phyloP scores from a whole-genome alignment of 2,113 vertebrate genomes.

The Patagioenas fasciata region DNA sequence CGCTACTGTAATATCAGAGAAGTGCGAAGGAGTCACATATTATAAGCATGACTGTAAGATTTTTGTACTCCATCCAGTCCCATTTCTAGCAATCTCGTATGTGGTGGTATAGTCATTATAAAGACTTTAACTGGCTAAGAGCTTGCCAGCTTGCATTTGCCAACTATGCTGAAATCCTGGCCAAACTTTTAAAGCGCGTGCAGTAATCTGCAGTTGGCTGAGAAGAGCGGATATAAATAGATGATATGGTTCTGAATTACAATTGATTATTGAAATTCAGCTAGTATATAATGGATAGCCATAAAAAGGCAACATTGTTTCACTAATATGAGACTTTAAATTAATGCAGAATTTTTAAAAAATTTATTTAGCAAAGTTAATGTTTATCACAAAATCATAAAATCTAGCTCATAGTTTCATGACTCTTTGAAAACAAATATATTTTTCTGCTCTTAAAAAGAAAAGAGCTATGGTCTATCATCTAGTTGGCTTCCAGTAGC shows the following conservation, averaged over 20 bases:
- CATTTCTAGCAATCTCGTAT: not conserved
- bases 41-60: not conserved
- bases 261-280: conserved; percentile 43
- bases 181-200: conserved; percentile 1
- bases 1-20: not conserved
- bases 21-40: rapidly evolving
- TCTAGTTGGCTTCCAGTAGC: not conserved
- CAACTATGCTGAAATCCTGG: conserved; percentile 27
- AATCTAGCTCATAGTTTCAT: not conserved
- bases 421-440: not conserved
- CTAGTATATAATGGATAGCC: conserved; percentile 3
- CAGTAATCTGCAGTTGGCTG: conserved; percentile 34
- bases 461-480: not conserved
- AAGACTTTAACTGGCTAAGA: conserved; percentile 9
- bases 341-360: not conserved
- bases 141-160: conserved; percentile 21
- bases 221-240: not conserved
- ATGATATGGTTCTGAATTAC: conserved; percentile 51
- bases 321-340: not conserved
- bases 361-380: not conserved
- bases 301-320: conserved; percentile 8
- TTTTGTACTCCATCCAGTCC: not conserved
- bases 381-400: not conserved
- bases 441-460: not conserved
- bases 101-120: not conserved